Conservation (phyloP, 2,113 vertebrate genomes). For the Dendrocopos noguchii region DNA sequence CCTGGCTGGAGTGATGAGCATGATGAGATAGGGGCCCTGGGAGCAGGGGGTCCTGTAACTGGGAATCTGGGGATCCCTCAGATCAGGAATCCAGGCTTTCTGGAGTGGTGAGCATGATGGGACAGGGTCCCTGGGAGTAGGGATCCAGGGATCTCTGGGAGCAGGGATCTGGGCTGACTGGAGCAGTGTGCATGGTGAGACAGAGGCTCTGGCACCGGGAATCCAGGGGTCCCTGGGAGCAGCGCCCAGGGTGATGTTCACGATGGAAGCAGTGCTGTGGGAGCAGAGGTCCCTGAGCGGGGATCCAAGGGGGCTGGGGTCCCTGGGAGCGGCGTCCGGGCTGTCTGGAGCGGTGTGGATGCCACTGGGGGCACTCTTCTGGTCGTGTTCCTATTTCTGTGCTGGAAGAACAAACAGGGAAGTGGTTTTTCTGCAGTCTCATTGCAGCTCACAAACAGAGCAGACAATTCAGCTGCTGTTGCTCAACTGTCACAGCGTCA, state of each 20-base stretch:
- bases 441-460: slow-evolving; percentile 63
- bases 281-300: too few relatives aligned
- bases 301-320: neutral
- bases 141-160: too few relatives aligned
- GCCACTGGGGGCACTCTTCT: slow-evolving; percentile 63
- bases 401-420: slow-evolving; percentile 69
- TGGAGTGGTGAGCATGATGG: too few relatives aligned
- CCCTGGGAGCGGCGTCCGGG: neutral
- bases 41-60: too few relatives aligned
- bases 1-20: neutral
- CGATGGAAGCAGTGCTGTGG: neutral
- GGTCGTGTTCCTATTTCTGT: slow-evolving; percentile 52
- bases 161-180: neutral
- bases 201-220: neutral
- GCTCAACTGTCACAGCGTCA: slow-evolving; percentile 21
- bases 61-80: too few relatives aligned
- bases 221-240: too few relatives aligned
- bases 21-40: too few relatives aligned
- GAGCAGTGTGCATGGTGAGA: neutral
- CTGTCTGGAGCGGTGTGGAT: slow-evolving; percentile 14
- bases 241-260: neutral
- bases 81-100: too few relatives aligned
- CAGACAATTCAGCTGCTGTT: slow-evolving; percentile 38
- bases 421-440: slow-evolving; percentile 72
- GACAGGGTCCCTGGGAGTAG: too few relatives aligned